A percentile compares a stretch with the other conserved stretches of the same genome.
Conservation (phyloP, 1,140 invertebrate species). For the Camponotus floridanus region DNA sequence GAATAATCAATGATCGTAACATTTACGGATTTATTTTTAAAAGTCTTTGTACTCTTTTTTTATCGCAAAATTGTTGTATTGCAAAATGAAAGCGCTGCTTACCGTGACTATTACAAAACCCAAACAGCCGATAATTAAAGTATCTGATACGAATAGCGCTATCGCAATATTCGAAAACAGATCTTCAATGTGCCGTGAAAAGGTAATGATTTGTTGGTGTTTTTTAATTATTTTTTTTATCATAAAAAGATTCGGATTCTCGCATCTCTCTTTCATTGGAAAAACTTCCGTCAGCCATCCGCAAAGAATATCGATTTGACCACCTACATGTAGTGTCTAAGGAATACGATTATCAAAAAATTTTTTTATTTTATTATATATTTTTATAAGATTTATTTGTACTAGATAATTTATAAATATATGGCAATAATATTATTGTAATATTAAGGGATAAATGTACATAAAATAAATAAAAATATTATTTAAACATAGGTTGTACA, state of each 20-base stretch:
- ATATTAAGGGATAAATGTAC: too few species aligned
- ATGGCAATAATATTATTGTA: too few species aligned
- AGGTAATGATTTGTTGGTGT: conserved; percentile 39
- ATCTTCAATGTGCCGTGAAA: conserved; percentile 27
- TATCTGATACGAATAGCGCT: conserved; percentile 6
- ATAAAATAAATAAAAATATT: too few species aligned
- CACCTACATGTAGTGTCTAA: conserved; percentile 20
- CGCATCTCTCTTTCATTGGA: neutral
- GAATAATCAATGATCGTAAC: neutral
- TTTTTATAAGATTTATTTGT: too few species aligned
- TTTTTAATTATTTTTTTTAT: neutral
- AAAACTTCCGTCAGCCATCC: neutral
- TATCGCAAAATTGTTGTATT: neutral
- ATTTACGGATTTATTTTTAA: too few species aligned
- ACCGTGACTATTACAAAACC: conserved; percentile 29
- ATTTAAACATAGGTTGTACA: too few species aligned
- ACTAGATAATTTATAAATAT: too few species aligned
- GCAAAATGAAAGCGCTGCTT: neutral
- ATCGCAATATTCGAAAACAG: conserved; percentile 22
- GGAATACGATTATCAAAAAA: neutral
- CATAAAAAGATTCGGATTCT: too few species aligned
- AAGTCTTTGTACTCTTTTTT: neutral
- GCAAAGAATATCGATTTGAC: conserved; percentile 41
- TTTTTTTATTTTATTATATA: too few species aligned
- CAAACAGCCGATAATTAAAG: conserved; percentile 32